Evolutionary conservation across 1,140 invertebrate genomes (phyloP).

Genomic region (Reticulitermes speratus): DNA sequence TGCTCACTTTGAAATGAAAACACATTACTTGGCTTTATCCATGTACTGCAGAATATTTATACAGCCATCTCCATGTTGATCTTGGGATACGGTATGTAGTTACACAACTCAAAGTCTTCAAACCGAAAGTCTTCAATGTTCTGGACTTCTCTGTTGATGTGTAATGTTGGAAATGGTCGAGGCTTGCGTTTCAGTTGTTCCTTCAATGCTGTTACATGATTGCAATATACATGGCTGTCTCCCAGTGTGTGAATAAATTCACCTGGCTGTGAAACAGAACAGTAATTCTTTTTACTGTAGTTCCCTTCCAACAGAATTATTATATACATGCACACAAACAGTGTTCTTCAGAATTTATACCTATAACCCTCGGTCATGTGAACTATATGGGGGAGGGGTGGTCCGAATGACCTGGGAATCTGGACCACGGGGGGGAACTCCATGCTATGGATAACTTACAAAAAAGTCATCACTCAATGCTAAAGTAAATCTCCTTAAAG

Average conservation of each 20-base stretch:
- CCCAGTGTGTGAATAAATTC: slow-evolving; percentile 97
- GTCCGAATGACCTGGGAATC: too few relatives aligned
- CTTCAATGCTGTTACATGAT: slow-evolving; percentile 85
- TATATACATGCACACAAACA: background rate
- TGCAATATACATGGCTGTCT: slow-evolving; percentile 94
- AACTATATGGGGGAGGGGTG: too few relatives aligned
- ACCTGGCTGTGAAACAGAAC: slow-evolving; percentile 63
- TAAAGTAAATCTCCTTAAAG: too few relatives aligned
- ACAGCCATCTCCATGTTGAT: slow-evolving; percentile 97
- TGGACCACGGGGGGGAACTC: too few relatives aligned
- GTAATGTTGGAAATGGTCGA: slow-evolving; percentile 78
- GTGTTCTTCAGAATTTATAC: too few relatives aligned
- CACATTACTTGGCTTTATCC: too few relatives aligned
- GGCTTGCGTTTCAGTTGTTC: slow-evolving; percentile 82
- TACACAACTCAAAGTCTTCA: slow-evolving; percentile 85
- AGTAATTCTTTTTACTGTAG: background rate
- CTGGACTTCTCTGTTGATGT: slow-evolving; percentile 67
- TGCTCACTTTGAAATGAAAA: too few relatives aligned
- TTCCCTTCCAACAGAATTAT: slow-evolving; percentile 12
- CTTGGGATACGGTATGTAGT: slow-evolving; percentile 88
- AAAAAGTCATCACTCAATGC: too few relatives aligned
- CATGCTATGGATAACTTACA: too few relatives aligned
- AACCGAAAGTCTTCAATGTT: slow-evolving; percentile 88
- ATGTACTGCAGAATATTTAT: slow-evolving; percentile 52
- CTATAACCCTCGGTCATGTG: too few relatives aligned